Evolutionary conservation across 2,113 vertebrate genomes (phyloP).

Genomic region (Larimichthys polyactis): DNA sequence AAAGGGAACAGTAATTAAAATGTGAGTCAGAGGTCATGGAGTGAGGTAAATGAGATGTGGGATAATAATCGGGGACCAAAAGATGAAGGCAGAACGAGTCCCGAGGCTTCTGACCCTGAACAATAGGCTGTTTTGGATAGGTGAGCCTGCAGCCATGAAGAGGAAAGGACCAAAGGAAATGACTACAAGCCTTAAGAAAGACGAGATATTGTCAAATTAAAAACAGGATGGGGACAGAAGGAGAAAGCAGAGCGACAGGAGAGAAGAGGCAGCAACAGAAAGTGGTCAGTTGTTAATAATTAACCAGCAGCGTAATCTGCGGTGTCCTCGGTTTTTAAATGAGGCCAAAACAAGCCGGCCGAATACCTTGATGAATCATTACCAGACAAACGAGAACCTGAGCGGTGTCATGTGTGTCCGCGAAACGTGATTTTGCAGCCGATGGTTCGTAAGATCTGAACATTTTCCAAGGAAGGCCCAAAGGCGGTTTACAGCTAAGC

Average conservation of each 20-base stretch:
- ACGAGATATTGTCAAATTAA: neutral
- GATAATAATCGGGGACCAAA: neutral
- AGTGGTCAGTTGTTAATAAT: slow-evolving; percentile 61
- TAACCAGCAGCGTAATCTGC: slow-evolving; percentile 47
- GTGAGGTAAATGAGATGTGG: slow-evolving; percentile 5
- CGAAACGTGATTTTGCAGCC: neutral
- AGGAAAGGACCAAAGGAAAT: neutral
- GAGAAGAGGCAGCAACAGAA: slow-evolving; percentile 44
- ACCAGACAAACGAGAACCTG: slow-evolving; percentile 36
- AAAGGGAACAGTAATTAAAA: slow-evolving; percentile 8
- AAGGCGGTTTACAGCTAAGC: neutral
- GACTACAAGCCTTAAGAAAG: neutral
- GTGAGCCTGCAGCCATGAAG: slow-evolving; percentile 7
- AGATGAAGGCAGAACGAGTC: slow-evolving; percentile 5
- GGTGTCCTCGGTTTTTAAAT: slow-evolving; percentile 53
- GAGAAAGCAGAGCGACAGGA: neutral
- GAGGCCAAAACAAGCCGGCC: slow-evolving; percentile 33
- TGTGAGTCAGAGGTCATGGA: neutral
- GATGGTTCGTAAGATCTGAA: neutral
- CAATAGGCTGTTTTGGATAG: slow-evolving; percentile 31
- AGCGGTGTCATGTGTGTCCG: neutral
- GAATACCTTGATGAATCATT: slow-evolving; percentile 50
- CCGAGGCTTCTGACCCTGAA: slow-evolving; percentile 33
- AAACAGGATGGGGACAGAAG: no score
- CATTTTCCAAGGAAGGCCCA: neutral